These are phyloP conservation scores for Agrilus planipennis DNA, from an alignment of 1,140 invertebrate genomes.

Conservation along the genomic window DNA sequence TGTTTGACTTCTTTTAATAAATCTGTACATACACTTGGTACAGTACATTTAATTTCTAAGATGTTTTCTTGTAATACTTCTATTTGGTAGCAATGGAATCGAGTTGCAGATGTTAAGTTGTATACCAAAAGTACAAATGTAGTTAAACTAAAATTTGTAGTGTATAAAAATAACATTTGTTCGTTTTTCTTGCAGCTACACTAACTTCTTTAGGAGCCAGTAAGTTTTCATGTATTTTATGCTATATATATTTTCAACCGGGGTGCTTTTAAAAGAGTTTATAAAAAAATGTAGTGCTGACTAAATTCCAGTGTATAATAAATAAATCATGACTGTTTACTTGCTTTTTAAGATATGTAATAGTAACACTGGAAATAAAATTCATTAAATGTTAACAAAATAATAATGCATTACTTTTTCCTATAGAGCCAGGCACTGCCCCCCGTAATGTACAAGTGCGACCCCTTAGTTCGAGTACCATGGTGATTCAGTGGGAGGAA, in stretches of 20 bases:
- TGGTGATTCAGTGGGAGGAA: conserved; percentile 94
- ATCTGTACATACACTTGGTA: no score
- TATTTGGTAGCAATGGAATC: no score
- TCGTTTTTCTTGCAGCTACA: conserved; percentile 47
- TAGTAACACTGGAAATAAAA: background rate
- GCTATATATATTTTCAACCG: background rate
- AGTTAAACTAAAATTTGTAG: no score
- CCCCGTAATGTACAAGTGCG: conserved; percentile 87
- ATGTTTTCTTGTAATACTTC: no score
- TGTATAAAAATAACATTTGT: no score
- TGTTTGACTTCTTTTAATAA: no score
- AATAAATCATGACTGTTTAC: background rate
- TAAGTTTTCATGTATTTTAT: conserved; percentile 46
- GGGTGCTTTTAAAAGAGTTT: background rate
- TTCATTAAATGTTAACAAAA: background rate
- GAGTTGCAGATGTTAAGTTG: no score
- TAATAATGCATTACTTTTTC: background rate
- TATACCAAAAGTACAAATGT: no score
- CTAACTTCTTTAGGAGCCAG: conserved; percentile 74
- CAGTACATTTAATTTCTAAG: no score
- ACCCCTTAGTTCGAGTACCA: conserved; percentile 85
- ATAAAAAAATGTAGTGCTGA: background rate
- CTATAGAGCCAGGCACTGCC: conserved; percentile 83
- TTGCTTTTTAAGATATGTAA: background rate
- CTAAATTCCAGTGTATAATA: background rate